Evolutionary conservation across 2,113 vertebrate species (phyloP).

Genomic region (Stomatorhinus ivindoensis): DNA sequence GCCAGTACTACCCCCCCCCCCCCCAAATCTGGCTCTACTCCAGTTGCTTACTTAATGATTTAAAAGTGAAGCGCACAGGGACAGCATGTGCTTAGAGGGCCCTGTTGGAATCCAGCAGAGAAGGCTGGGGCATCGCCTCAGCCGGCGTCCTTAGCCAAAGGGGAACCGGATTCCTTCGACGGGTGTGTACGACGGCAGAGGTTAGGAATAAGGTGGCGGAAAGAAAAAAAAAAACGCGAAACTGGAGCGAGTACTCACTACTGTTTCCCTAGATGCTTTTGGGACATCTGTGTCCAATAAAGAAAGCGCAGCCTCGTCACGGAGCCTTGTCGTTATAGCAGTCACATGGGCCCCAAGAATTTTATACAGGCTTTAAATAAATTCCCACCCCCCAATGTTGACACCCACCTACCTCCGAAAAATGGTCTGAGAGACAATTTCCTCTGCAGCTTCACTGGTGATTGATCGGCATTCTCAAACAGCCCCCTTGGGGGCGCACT

Average conservation of each 20-base stretch:
- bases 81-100: background rate
- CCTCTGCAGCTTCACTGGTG: background rate
- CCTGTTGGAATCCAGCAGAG: background rate
- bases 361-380: background rate
- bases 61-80: background rate
- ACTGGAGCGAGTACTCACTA: background rate
- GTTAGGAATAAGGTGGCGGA: background rate
- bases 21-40: background rate
- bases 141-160: background rate
- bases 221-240: background rate
- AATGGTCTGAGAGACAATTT: background rate
- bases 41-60: background rate
- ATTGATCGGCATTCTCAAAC: background rate
- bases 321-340: background rate
- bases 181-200: background rate
- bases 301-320: background rate
- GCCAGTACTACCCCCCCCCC: background rate
- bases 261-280: background rate
- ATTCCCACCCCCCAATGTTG: background rate
- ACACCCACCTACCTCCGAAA: background rate
- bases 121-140: background rate
- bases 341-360: background rate
- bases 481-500: background rate
- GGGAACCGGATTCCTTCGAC: background rate
- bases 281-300: constrained; percentile 26